Evolutionary conservation across 2,888 invertebrate species (phyloP).

Genomic region (Notodonta dromedarius): DNA sequence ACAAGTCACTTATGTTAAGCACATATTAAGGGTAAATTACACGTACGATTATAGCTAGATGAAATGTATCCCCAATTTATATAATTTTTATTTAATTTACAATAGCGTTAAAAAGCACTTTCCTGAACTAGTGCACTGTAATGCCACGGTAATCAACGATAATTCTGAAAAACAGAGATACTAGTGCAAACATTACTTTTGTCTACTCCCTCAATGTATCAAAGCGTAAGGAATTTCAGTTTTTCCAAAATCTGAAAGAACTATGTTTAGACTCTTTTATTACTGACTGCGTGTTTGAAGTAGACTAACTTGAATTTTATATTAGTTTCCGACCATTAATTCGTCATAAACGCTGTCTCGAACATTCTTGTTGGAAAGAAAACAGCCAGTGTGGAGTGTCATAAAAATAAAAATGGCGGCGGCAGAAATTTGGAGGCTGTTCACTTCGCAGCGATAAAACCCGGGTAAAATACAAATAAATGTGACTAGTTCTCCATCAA

Average conservation of each 20-base stretch:
- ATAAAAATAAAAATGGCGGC: slow-evolving; percentile 72
- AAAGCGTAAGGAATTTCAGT: no score
- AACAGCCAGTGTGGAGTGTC: slow-evolving; percentile 63
- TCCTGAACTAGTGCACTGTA: no score
- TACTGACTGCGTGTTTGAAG: not conserved
- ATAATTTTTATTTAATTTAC: no score
- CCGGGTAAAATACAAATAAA: slow-evolving; percentile 65
- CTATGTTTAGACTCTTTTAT: not conserved
- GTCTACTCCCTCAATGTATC: no score
- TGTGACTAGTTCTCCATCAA: slow-evolving; percentile 65
- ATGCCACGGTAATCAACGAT: no score
- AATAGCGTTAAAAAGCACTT: no score
- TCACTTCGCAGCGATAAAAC: slow-evolving; percentile 79
- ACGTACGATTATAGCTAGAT: no score
- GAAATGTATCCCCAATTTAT: no score
- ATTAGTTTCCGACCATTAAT: slow-evolving; percentile 21
- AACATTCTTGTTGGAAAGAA: slow-evolving; percentile 60
- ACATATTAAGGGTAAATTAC: not conserved
- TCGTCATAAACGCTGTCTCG: slow-evolving; percentile 90
- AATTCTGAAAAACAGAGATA: no score
- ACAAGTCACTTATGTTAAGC: not conserved
- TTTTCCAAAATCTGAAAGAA: no score
- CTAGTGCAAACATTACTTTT: no score
- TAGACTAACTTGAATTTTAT: slow-evolving; percentile 1
- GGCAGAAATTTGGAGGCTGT: slow-evolving; percentile 85